These are phyloP conservation scores for Catagonus wagneri DNA, from an alignment of 2,113 vertebrate genomes.

Conservation along the genomic window DNA sequence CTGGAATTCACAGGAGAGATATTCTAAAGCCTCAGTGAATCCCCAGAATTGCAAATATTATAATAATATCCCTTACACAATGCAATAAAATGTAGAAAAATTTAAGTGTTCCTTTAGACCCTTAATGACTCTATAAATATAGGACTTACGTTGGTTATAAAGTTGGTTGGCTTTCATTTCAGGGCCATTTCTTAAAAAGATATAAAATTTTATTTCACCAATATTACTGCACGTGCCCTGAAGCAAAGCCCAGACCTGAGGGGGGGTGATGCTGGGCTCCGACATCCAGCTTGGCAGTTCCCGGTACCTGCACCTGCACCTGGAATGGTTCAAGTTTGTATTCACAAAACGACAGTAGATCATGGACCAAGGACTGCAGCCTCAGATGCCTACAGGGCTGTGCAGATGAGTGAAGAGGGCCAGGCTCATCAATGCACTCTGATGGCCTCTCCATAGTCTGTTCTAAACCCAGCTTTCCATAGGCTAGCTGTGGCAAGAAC, in stretches of 20 bases:
- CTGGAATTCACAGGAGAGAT: slow-evolving; percentile 38
- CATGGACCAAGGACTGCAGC: neutral
- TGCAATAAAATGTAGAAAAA: slow-evolving; percentile 56
- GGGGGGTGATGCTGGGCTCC: neutral
- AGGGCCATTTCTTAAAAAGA: slow-evolving; percentile 60
- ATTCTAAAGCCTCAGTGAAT: slow-evolving; percentile 44
- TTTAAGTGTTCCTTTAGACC: slow-evolving; percentile 37
- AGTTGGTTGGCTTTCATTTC: slow-evolving; percentile 48
- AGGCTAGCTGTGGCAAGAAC: no score
- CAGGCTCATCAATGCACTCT: no score
- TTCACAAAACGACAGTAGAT: neutral
- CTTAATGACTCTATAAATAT: slow-evolving; percentile 64
- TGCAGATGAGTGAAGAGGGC: neutral
- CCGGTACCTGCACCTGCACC: neutral
- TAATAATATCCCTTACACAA: slow-evolving; percentile 23
- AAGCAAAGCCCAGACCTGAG: neutral
- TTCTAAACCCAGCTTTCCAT: neutral
- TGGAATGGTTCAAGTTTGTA: neutral
- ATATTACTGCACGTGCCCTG: neutral
- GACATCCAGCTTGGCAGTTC: neutral
- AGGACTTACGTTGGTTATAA: slow-evolving; percentile 60
- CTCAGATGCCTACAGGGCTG: neutral
- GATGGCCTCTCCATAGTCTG: neutral
- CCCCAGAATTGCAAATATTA: slow-evolving; percentile 27
- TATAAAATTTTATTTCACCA: slow-evolving; percentile 52